A percentile compares a stretch with the other conserved stretches of the same genome.
Conservation (phyloP, 23 tunicate genomes). For the Corella eumyota region DNA sequence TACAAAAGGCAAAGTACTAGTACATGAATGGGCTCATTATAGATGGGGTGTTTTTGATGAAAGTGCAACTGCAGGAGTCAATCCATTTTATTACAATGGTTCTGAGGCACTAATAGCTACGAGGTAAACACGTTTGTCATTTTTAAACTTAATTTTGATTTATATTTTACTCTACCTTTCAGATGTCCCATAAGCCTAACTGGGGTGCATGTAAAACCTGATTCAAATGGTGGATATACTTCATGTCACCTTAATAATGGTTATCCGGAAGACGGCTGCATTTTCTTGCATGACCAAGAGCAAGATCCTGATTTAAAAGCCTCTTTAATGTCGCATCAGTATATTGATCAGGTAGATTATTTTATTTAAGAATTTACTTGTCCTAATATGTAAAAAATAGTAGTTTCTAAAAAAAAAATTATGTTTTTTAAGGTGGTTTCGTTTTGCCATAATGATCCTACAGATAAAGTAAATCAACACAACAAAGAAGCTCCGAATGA, state of each 20-base stretch:
- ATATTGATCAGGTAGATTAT: conserved; percentile 21
- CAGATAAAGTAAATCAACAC: conserved; percentile 29
- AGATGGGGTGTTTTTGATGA: conserved; percentile 87
- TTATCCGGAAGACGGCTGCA: conserved; percentile 59
- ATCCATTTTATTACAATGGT: conserved; percentile 28
- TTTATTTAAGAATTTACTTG: too few species aligned
- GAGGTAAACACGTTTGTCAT: too few species aligned
- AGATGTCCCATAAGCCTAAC: conserved; percentile 2
- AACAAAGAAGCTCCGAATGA: conserved; percentile 74
- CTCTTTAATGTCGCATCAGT: conserved; percentile 50
- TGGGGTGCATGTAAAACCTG: neutral
- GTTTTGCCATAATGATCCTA: conserved; percentile 39
- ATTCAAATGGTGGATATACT: neutral
- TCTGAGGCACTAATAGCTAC: neutral
- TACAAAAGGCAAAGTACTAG: conserved; percentile 57
- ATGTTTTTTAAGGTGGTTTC: too few species aligned
- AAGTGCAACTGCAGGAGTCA: conserved; percentile 27
- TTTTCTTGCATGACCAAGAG: conserved; percentile 20
- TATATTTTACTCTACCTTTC: too few species aligned
- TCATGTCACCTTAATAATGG: neutral
- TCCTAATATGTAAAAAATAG: too few species aligned
- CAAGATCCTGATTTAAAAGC: conserved; percentile 14
- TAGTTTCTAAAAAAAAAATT: too few species aligned
- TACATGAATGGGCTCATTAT: conserved; percentile 76
- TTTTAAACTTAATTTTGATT: too few species aligned